Evolutionary conservation across 30 jellyfish, hydroid and myxozoan species (phyloP), one percentile per base, ranked within the genome.

Genomic region (Aurelia sp.): DNA sequence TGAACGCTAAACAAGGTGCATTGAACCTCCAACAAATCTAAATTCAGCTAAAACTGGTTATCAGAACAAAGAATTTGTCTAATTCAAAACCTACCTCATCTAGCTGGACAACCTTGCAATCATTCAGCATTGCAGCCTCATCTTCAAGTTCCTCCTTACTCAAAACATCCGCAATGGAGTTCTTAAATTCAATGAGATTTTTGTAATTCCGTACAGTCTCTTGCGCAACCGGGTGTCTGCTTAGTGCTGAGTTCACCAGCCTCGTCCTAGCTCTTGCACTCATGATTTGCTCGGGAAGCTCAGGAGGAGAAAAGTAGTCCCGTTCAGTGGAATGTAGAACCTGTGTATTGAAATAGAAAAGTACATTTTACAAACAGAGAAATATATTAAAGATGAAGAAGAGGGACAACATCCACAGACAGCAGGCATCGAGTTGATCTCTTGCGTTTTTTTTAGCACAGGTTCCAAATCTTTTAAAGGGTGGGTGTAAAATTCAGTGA

Each of bases 221-320:
- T 3, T 63, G 57, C 5, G 93, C 90, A 19, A 86, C 81, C 16
- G 96, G 96, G 74, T 86, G 90, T 27, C 79, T 75, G 48, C 64
- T 67, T n/a, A 86, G 53, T 16, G 90, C 90, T 6, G 85, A 67
- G 61, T 86, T 86, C 3, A 86, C 86, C 35, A 86, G 81, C 30
- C 96, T 35, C 66, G 78, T 86, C 76, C 90, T 38, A n/a, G 96
- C 90, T 11, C 90, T 60, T 18, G 90, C 96, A 31, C 96, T 86
- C 90, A 86, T 71, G 33, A 84, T 40, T 4, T 82, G 81, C 40
- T 84, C 93, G 1, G 84, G 84, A 4, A 81, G 13, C 18, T 68
- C 67, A 18, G 85, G 27, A 27, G 74, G 75, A 76, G 87, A 13
- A 15, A 41, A 53, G 3, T 53, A 82, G 10, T 55, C 84, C 4